Evolutionary conservation across 1,140 invertebrate species (phyloP).

Genomic region (Cyphomyrmex costatus): DNA sequence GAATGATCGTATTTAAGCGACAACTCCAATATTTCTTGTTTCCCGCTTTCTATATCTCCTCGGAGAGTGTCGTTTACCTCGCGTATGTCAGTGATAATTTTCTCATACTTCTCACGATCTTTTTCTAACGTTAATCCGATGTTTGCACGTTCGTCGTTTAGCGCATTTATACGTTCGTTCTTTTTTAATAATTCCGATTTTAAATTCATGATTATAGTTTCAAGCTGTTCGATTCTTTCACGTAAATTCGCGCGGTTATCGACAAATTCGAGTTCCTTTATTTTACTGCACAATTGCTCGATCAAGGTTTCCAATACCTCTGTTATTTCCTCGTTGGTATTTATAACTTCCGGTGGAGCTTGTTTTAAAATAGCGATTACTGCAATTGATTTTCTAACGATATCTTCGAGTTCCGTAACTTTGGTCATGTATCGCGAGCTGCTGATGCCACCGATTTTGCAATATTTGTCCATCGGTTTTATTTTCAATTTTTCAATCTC

Average conservation of each 20-base stretch:
- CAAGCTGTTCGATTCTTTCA: conserved; percentile 62
- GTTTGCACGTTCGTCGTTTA: conserved; percentile 46
- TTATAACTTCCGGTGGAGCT: background rate
- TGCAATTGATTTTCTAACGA: conserved; percentile 35
- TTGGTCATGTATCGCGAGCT: conserved; percentile 55
- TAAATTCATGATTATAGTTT: conserved; percentile 40
- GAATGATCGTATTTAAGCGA: conserved; percentile 21
- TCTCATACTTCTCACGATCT: conserved; percentile 28
- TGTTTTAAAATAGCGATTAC: conserved; percentile 44
- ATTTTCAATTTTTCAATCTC: conserved; percentile 64
- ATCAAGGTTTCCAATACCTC: conserved; percentile 51
- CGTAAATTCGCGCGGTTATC: conserved; percentile 56
- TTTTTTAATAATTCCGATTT: conserved; percentile 59
- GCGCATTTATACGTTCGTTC: conserved; percentile 22
- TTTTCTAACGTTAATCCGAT: conserved; percentile 24
- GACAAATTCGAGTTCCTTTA: conserved; percentile 67
- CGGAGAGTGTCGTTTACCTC: conserved; percentile 52
- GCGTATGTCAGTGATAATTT: background rate
- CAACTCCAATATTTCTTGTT: conserved; percentile 36
- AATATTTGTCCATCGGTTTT: conserved; percentile 42
- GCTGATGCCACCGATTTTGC: conserved; percentile 23
- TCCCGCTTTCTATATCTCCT: background rate
- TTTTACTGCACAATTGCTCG: conserved; percentile 54
- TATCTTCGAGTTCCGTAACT: conserved; percentile 56
- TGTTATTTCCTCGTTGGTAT: conserved; percentile 16